phyloP scores from a whole-genome alignment of 2,113 vertebrate species.

The Notothenia rossii region DNA sequence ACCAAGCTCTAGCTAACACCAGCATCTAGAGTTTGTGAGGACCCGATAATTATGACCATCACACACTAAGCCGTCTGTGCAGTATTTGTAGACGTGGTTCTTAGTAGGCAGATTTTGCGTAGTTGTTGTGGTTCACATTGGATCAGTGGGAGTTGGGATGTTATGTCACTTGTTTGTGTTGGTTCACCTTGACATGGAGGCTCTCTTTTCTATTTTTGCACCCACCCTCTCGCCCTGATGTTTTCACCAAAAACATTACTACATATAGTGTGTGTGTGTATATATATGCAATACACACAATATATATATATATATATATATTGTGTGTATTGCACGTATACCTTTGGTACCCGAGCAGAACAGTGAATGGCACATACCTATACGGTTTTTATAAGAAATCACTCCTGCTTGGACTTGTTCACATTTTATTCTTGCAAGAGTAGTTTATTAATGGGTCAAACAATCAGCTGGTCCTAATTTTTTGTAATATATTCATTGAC shows the following conservation, averaged over 20 bases:
- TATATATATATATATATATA: too few species aligned
- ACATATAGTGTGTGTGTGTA: not conserved
- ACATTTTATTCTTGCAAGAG: too few species aligned
- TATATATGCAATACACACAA: too few species aligned
- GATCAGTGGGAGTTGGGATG: constrained; percentile 25
- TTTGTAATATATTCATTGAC: too few species aligned
- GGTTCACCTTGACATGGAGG: not conserved
- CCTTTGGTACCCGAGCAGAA: too few species aligned
- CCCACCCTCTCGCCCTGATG: not conserved
- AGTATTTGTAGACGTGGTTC: not conserved
- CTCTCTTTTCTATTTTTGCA: constrained; percentile 38
- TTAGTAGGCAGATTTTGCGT: constrained; percentile 8
- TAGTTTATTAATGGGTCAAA: too few species aligned
- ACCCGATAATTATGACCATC: constrained; percentile 10
- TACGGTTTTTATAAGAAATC: too few species aligned
- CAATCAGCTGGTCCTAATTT: too few species aligned
- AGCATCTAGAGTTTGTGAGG: not conserved
- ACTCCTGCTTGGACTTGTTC: too few species aligned
- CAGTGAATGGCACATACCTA: too few species aligned
- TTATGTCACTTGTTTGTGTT: constrained; percentile 47
- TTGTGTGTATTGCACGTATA: not conserved
- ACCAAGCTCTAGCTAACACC: not conserved
- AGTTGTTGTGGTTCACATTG: constrained; percentile 14
- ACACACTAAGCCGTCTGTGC: constrained; percentile 36
- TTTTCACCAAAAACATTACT: constrained; percentile 39